phyloP scores from a whole-genome alignment of 2,113 vertebrate species.

The Neomonachus schauinslandi region DNA sequence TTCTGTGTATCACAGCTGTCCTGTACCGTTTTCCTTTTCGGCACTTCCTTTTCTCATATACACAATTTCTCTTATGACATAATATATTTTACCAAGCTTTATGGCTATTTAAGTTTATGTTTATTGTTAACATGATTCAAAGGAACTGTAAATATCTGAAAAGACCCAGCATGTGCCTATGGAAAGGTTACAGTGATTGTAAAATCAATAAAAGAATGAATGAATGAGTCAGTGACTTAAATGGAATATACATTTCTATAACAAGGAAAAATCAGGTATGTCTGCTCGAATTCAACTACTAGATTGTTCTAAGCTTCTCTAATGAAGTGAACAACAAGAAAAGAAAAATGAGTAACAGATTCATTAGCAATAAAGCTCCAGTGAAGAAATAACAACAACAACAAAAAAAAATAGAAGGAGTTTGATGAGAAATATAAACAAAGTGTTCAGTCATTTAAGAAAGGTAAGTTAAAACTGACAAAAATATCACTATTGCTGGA shows the following conservation, averaged over 20 bases:
- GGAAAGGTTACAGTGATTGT: background rate
- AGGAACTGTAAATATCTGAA: background rate
- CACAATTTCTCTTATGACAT: background rate
- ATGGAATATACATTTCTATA: background rate
- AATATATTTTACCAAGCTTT: background rate
- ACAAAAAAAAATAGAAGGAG: background rate
- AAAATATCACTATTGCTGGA: background rate
- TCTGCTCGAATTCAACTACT: background rate
- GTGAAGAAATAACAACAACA: background rate
- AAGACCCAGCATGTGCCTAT: background rate
- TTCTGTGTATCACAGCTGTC: background rate
- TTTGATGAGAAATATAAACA: background rate
- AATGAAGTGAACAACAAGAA: background rate
- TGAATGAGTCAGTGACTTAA: background rate
- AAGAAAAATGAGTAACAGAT: background rate
- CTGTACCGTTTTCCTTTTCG: background rate
- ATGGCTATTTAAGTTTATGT: background rate
- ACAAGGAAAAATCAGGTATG: background rate
- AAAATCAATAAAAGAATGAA: background rate
- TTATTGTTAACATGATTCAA: background rate
- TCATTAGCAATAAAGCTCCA: background rate
- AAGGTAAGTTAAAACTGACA: background rate
- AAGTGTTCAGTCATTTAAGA: conserved; percentile 1
- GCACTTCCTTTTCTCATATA: background rate
- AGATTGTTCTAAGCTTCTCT: background rate